Conservation (phyloP, 2,888 invertebrate genomes). For the Megamerina dolium region DNA sequence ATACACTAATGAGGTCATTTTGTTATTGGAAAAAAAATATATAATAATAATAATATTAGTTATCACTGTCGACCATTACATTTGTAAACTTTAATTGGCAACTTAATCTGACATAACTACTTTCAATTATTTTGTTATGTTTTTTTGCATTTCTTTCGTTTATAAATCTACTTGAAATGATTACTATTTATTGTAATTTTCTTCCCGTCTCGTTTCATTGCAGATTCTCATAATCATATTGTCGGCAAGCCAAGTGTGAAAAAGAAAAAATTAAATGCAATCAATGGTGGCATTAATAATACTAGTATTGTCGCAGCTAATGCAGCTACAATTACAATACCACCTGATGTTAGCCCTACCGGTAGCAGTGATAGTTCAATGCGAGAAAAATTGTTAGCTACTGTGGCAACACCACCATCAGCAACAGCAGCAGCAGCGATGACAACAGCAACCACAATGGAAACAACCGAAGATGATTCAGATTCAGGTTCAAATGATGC, state of each 20-base stretch:
- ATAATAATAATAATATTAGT: no score
- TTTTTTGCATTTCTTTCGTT: no score
- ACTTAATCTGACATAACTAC: no score
- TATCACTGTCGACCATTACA: no score
- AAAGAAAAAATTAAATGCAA: constrained; percentile 37
- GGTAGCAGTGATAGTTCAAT: constrained; percentile 37
- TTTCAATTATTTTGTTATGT: no score
- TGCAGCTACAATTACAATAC: constrained; percentile 6
- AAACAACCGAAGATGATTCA: constrained; percentile 52
- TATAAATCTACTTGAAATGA: no score
- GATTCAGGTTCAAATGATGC: constrained; percentile 54
- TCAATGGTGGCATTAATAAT: constrained; percentile 8
- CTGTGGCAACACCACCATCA: constrained; percentile 20
- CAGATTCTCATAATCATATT: constrained; percentile 23
- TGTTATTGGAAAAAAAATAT: no score
- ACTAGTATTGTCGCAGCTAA: not conserved
- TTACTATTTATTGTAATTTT: not conserved
- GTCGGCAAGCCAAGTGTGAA: constrained; percentile 35
- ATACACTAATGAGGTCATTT: no score
- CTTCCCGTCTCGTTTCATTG: constrained; percentile 6
- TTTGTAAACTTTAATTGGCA: no score
- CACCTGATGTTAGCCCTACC: constrained; percentile 36
- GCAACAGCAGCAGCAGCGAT: constrained; percentile 19
- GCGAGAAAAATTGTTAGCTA: constrained; percentile 32
- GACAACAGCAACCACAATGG: constrained; percentile 26